Evolutionary conservation across 2,888 invertebrate genomes (phyloP).

Genomic region (Trissonchulus sp.): DNA sequence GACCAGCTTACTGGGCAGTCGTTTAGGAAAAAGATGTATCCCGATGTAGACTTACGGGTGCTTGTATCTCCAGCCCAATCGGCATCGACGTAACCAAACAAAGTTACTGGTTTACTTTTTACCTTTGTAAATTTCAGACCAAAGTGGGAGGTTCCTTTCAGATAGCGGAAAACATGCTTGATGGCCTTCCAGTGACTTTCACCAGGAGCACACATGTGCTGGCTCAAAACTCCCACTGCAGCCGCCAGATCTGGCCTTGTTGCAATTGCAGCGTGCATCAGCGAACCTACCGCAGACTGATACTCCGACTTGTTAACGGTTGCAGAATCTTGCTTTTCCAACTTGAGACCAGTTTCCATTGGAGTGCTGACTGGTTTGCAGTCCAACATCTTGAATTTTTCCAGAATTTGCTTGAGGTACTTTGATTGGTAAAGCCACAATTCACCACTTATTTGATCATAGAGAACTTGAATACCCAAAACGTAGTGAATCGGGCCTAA

Average conservation of each 20-base stretch:
- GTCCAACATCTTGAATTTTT: conserved; percentile 25
- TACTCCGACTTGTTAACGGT: conserved; percentile 11
- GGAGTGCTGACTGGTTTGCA: conserved; percentile 33
- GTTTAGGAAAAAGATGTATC: conserved; percentile 32
- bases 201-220: conserved; percentile 26
- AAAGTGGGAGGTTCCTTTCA: conserved; percentile 30
- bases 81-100: conserved; percentile 41
- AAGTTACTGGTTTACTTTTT: neutral
- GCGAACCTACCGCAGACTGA: conserved; percentile 24
- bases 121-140: conserved; percentile 13
- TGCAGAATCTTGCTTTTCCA: neutral
- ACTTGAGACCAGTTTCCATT: conserved; percentile 1
- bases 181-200: conserved; percentile 34
- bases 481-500: neutral
- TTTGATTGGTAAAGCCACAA: conserved; percentile 10
- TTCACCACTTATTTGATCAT: neutral
- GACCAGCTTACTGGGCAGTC: conserved; percentile 46
- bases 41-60: conserved; percentile 24
- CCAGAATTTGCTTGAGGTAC: conserved; percentile 31
- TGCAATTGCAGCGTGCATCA: conserved; percentile 24
- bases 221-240: conserved; percentile 19
- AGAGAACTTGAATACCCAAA: neutral
- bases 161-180: conserved; percentile 33
- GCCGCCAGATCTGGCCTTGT: conserved; percentile 33
- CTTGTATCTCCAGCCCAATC: conserved; percentile 12